phyloP scores from a whole-genome alignment of 2,888 invertebrate species.

The Eueremaeus valkanovi region DNA sequence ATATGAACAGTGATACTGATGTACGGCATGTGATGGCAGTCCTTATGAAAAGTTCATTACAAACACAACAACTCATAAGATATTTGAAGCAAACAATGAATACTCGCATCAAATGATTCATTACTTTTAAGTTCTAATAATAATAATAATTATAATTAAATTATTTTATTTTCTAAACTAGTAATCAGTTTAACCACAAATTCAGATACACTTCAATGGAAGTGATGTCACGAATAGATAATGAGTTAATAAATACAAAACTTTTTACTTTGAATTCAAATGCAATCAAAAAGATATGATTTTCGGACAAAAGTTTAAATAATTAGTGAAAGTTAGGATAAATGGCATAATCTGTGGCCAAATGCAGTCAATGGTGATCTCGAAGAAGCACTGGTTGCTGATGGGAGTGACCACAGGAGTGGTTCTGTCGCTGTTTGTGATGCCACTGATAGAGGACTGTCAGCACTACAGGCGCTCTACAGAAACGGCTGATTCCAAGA shows the following conservation, averaged over 20 bases:
- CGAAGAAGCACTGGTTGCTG: slow-evolving; percentile 39
- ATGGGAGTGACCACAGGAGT: slow-evolving; percentile 35
- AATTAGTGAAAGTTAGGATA: neutral
- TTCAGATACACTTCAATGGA: neutral
- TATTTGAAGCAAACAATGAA: neutral
- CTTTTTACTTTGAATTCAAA: neutral
- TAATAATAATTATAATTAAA: neutral
- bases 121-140: neutral
- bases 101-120: neutral
- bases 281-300: neutral
- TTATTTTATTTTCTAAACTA: neutral
- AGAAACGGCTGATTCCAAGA: neutral
- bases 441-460: slow-evolving; percentile 39
- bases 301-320: neutral
- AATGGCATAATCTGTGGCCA: slow-evolving; percentile 18
- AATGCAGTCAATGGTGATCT: slow-evolving; percentile 24
- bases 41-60: neutral
- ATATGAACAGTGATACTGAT: neutral
- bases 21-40: slow-evolving; percentile 29
- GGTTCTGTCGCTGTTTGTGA: slow-evolving; percentile 31
- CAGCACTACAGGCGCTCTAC: neutral
- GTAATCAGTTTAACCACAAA: too few relatives aligned
- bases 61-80: slow-evolving; percentile 9
- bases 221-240: slow-evolving; percentile 9
- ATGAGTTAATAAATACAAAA: neutral